Base-by-base conservation (phyloP, 2,888 invertebrate genomes). In the Syrista parreyssii region DNA sequence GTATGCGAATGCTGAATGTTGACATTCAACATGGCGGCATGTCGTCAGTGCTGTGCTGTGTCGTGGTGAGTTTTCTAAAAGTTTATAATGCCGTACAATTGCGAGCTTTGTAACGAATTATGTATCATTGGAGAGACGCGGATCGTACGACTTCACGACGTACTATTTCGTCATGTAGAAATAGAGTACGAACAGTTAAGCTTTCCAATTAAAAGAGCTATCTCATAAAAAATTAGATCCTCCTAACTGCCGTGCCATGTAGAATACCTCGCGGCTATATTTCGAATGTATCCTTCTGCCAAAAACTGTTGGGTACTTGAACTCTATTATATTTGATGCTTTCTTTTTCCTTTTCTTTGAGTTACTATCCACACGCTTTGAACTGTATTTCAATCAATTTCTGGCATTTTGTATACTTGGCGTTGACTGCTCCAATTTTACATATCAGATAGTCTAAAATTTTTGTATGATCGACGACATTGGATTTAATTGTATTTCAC, bases 11-110 rank as follows among this genome's bases (percentile, higher is more conserved):
- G 84, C 89, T 86, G 87, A 89, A 92, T 93, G 93, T 95, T 95
- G 95, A 96, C 95, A 96, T 95, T 95, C 95, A 96, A 96, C 95
- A 97, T 97, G 97, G 97, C 97, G 96, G 96, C 96, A 96, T 96
- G 96, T 96, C 96, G 96, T 96, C 96, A 96, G 96, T 97, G 97
- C 96, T 96, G 95, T 97, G 97, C 96, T 96, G 96, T 96, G 96
- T 96, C 96, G 96, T 96, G 97, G 96, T 96, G 95, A 96, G 96
- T 96, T 94, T 93, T 92, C 90, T 89, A 90, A 90, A 89, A 91
- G 80, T 83, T 84, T 80, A 79, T 81, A 80, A 36, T 75, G 32
- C 72, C 30, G 55, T n/a, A 68, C 15, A 32, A 75, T 68, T 75
- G 36, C 36, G 23, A 76, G n/a, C 55, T 76, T 76, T 68, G 15